Evolutionary conservation across 2,888 invertebrate species (phyloP), one percentile per base, ranked within the genome.

Genomic region (Hyppa rectilinea): DNA sequence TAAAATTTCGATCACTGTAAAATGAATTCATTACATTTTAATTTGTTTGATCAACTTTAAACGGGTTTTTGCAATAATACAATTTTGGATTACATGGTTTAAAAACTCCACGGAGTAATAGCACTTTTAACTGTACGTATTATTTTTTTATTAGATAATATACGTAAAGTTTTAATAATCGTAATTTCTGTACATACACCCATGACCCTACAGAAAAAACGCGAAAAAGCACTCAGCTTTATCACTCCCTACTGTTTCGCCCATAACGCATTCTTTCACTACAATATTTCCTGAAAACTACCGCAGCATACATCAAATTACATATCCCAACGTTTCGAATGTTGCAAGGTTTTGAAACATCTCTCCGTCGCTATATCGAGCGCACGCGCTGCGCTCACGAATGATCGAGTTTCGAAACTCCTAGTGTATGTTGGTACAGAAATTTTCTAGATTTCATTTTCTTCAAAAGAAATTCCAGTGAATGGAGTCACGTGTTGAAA

Each of bases 401-500:
- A 71, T 81, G 78, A 81, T 78, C 81, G 71, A 71, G 66, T 78
- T 77, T 63, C 78, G 36, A 52, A 72, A 56, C 81, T 71, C 50
- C 34, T 47, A 49, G 40, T 56, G 29, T 70, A 63, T 60, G 52
- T 53, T 60, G 34, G 29, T 70, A 50, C 36, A 69, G 63, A 61
- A 63, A 52, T 61, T 69, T 72, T 72, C 59, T 64, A 84, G 67
- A 78, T 68, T 82, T 72, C 62, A 75, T 75, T 84, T 72, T 71
- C 84, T 78, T 81, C 63, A 73, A 81, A 81, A 78, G 75, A 78
- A 73, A 75, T 68, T 53, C 72, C 31, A 50, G 29, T 55, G 60
- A 84, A 84, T 74, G 45, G 62, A 82, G 83, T 82, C 85, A 85
- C 85, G 85, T 70, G 71, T 68, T 60, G 43, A 36, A 65, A 83